Conservation (phyloP, 64 coral and sea anemone genomes). For the Trachythela sp. region DNA sequence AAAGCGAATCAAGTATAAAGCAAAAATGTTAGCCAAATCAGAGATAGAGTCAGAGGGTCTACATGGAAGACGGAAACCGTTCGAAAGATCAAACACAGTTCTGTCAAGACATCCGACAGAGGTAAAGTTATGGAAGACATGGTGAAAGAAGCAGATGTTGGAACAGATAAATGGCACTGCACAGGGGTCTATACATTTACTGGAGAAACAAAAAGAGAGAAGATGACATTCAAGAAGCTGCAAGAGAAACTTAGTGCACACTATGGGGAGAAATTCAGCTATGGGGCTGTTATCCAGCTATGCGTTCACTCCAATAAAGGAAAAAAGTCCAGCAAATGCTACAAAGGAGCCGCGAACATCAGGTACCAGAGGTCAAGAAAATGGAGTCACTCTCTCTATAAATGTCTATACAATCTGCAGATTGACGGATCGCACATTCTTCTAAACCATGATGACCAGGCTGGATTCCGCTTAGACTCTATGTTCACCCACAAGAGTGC, state of each 20-base stretch:
- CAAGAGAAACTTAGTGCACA: constrained; percentile 23
- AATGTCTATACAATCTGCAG: constrained; percentile 47
- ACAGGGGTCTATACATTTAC: constrained; percentile 57
- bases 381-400: constrained; percentile 50
- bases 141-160: constrained; percentile 38
- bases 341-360: constrained; percentile 55
- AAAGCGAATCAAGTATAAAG: constrained; percentile 27
- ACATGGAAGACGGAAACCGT: constrained; percentile 21
- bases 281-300: constrained; percentile 47
- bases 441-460: constrained; percentile 62
- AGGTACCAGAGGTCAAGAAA: constrained; percentile 37
- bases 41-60: constrained; percentile 43
- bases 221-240: constrained; percentile 50
- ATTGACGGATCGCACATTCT: constrained; percentile 36
- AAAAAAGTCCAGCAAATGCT: constrained; percentile 41
- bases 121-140: constrained; percentile 50
- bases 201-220: constrained; percentile 47
- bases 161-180: constrained; percentile 51
- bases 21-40: constrained; percentile 22
- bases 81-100: not conserved
- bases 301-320: constrained; percentile 42
- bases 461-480: constrained; percentile 43
- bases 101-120: constrained; percentile 33
- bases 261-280: constrained; percentile 40
- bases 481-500: no score